Base-by-base conservation (phyloP, 1,140 invertebrate species). In the Trissolcus basalis region DNA sequence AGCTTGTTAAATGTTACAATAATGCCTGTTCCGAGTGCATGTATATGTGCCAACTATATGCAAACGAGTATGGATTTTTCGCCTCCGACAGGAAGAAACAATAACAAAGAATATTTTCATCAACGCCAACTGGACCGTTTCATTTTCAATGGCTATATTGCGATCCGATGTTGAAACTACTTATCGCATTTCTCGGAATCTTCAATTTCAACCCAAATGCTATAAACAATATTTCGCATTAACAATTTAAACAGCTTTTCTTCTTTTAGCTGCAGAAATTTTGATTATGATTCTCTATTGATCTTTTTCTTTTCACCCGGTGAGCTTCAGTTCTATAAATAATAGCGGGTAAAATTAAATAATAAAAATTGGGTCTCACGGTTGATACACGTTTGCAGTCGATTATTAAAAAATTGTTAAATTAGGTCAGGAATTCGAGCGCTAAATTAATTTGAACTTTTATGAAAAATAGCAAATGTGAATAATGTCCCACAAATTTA, bases 1-100 rank as follows among this genome's bases (percentile, higher is more conserved):
- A 4, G 48, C 48, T 27, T 6, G 32, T 50, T 50, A 50, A 50
- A 50, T 35, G 48, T 27, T 50, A 50, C 13, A 32, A 50, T 50
- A 50, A 50, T 50, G 33, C 33, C 27, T 50, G 33, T 50, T 50
- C 16, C 12, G 32, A 35, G 33, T 6, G 12, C 9, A 11, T 32
- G 19, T 32, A 32, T 7, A 27, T 32, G 8, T 49, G 16, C 10
- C 2, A 27, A 32, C 16, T 49, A 12, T 12, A 39, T 27, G 19
- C 19, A 32, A 49, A 49, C 47, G 27, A 27, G 16, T 49, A 32
- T 49, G 16, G 16, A 49, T 49, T 49, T 49, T 49, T 49, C n/a
- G 48, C 19, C 19, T 35, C n/a, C 36, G 9, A 39, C 36, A 27
- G 19, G 36, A 39, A 39, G n/a, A n/a, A 50, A 50, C 8, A 12